Base-by-base conservation (phyloP, 2,797 vertebrate genomes). In the Eurystomus glaucurus region DNA sequence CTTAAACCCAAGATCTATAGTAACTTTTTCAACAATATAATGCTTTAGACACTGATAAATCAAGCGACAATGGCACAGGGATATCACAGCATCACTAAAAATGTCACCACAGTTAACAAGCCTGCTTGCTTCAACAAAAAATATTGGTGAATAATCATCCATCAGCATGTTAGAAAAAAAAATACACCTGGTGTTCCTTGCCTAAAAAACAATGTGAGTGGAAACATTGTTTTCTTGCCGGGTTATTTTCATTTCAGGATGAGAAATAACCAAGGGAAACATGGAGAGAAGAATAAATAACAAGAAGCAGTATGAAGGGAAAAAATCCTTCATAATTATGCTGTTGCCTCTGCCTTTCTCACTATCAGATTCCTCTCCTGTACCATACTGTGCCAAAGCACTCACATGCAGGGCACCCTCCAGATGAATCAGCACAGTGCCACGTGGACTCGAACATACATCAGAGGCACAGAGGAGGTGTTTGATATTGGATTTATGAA, bases 221-320 rank as follows among this genome's bases (percentile, higher is more conserved):
- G 83, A 96, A 97, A 95, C 95, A 92, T 68, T 91, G 95, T 95
- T 97, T 97, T 93, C 95, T 97, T 97, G 95, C 94, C 84, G 78
- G 92, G 87, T 90, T 96, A 91, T 97, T 96, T 88, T 96, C 92
- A 94, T 96, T 98, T 97, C 70, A 55, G 66, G 64, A 92, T 96
- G 90, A 90, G 91, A 90, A 91, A 98, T 94, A 97, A 93, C 86
- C 78, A 41, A 78, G 91, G 82, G 78, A 91, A 94, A 94, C 61
- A 92, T 85, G 85, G 92, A 80, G 72, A 88, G 55, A 74, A 93
- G 90, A 81, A 95, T 85, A 97, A 96, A 95, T 95, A 97, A 95
- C 61, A 52, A 94, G 77, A 66, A 96, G 65, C 37, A 62, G 55
- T 66, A 62, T 37, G 39, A 81, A 46, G 21, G 88, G 51, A 25